A percentile compares a stretch with the other conserved stretches of the same genome.
Evolutionary conservation across 2,888 invertebrate genomes (phyloP).

Genomic region (Thymelicus acteon): DNA sequence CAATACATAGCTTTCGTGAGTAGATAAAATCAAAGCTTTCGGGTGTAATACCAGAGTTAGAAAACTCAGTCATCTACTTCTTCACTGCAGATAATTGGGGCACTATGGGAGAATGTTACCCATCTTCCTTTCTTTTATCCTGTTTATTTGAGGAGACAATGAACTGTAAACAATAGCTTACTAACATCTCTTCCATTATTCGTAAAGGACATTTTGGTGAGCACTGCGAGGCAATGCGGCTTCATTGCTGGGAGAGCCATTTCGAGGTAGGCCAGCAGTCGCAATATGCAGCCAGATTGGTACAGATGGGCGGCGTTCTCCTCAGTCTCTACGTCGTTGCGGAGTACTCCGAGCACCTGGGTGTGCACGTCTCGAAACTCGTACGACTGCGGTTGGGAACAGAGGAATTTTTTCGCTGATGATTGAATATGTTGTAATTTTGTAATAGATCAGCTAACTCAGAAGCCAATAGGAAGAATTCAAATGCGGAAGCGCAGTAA

Average conservation of each 20-base stretch:
- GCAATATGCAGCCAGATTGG: constrained; percentile 71
- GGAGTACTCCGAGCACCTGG: constrained; percentile 66
- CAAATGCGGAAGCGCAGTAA: too few relatives aligned
- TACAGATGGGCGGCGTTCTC: constrained; percentile 72
- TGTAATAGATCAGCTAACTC: too few relatives aligned
- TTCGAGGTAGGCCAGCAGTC: constrained; percentile 73
- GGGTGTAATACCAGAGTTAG: too few relatives aligned
- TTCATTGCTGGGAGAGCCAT: constrained; percentile 77
- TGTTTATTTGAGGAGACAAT: too few relatives aligned
- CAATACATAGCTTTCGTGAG: too few relatives aligned
- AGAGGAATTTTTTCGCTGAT: constrained; percentile 30
- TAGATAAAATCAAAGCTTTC: too few relatives aligned
- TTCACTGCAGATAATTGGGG: too few relatives aligned
- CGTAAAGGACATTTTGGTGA: constrained; percentile 75
- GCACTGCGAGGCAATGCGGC: constrained; percentile 72
- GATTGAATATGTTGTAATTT: too few relatives aligned
- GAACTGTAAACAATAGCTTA: not conserved
- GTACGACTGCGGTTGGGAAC: constrained; percentile 59
- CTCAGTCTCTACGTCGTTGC: constrained; percentile 74
- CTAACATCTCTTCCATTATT: constrained; percentile 72
- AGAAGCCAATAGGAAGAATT: too few relatives aligned
- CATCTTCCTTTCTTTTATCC: too few relatives aligned
- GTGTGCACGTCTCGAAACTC: constrained; percentile 78
- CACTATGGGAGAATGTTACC: too few relatives aligned
- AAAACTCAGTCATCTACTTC: too few relatives aligned